Evolutionary conservation across 2,797 vertebrate genomes (phyloP).

Genomic region (Phoebastria nigripes): DNA sequence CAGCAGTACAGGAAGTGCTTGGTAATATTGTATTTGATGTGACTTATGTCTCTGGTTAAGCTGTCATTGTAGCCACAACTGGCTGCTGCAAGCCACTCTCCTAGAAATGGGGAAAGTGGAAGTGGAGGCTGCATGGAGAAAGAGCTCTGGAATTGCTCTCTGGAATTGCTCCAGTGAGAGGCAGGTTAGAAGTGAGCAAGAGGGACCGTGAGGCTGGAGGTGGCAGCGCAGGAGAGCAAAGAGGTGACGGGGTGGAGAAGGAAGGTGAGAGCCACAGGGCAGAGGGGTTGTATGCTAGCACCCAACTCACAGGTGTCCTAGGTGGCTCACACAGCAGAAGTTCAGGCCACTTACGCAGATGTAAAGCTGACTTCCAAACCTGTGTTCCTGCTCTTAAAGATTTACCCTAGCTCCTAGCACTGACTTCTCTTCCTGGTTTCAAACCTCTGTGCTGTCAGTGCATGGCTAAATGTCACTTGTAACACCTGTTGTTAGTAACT

Average conservation of each 20-base stretch:
- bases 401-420: not conserved
- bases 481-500: constrained; percentile 1
- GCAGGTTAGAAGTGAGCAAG: not conserved
- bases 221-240: not conserved
- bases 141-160: not conserved
- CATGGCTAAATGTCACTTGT: not conserved
- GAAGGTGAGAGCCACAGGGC: not conserved
- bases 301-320: no score
- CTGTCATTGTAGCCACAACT: not conserved
- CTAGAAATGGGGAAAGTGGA: not conserved
- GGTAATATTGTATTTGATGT: not conserved
- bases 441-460: not conserved
- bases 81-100: not conserved
- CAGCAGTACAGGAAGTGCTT: not conserved
- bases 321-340: fast-evolving
- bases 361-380: not conserved
- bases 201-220: not conserved
- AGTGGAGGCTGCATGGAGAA: not conserved
- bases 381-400: not conserved
- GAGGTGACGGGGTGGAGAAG: not conserved
- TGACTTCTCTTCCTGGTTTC: not conserved
- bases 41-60: not conserved
- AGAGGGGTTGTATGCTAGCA: not conserved
- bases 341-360: not conserved
- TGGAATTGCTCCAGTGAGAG: not conserved